phyloP scores from a whole-genome alignment of 2,888 invertebrate species.

The Drosophila melanosoma region DNA sequence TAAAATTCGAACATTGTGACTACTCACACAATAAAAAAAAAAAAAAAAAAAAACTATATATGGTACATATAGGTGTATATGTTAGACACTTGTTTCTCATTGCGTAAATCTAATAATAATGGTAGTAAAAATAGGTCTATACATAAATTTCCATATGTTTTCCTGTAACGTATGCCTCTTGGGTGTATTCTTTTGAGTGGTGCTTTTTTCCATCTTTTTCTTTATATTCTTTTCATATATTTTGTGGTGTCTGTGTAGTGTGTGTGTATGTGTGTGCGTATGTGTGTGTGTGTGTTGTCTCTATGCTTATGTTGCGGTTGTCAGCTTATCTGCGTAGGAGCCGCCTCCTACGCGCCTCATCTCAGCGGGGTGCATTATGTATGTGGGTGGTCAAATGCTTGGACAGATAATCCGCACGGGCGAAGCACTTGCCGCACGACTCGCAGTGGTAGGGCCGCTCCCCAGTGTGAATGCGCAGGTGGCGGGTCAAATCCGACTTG shows the following conservation, averaged over 20 bases:
- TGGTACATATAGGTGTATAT: not conserved
- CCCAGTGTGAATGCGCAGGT: conserved; percentile 94
- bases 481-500: conserved; percentile 94
- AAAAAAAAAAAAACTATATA: conserved; percentile 24
- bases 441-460: conserved; percentile 96
- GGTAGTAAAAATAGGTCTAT: conserved; percentile 56
- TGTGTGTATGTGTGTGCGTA: conserved; percentile 25
- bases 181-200: conserved; percentile 28
- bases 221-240: not conserved
- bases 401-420: conserved; percentile 94
- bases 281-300: conserved; percentile 18
- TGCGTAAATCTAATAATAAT: conserved; percentile 46
- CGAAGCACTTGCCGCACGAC: conserved; percentile 96
- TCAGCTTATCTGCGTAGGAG: conserved; percentile 85
- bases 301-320: conserved; percentile 17
- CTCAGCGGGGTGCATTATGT: conserved; percentile 89
- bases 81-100: conserved; percentile 34
- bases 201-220: not conserved
- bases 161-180: conserved; percentile 72
- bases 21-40: conserved; percentile 8
- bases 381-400: conserved; percentile 96
- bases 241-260: conserved; percentile 23
- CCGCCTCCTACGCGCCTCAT: conserved; percentile 86
- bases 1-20: conserved; percentile 40
- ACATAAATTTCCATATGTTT: conserved; percentile 58